These are phyloP conservation scores for Nycticebus coucang DNA, from an alignment of 2,113 vertebrate genomes.

Conservation along the genomic window DNA sequence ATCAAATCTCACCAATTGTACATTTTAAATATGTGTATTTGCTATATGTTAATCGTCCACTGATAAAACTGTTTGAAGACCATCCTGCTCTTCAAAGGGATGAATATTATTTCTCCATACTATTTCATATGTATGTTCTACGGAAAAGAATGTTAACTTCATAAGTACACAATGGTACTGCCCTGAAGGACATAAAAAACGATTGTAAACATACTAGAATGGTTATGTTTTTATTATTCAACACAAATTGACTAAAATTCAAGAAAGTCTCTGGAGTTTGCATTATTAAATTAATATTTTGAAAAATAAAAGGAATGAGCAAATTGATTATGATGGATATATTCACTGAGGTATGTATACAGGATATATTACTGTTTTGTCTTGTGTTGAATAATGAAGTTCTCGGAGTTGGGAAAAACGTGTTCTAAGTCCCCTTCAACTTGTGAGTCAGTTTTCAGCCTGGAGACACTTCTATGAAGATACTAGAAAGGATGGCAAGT, in stretches of 20 bases:
- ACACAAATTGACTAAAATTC: not conserved
- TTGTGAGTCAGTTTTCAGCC: conserved; percentile 16
- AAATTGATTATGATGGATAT: not conserved
- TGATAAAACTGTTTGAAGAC: not conserved
- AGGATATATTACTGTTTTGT: conserved; percentile 31
- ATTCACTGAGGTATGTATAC: conserved; percentile 20
- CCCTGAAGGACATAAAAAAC: not conserved
- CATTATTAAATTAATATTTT: not conserved
- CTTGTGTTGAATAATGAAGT: conserved; percentile 39
- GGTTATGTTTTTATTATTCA: not conserved
- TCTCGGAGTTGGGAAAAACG: not conserved
- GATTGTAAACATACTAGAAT: not conserved
- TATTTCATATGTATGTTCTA: not conserved
- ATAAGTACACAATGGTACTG: not conserved
- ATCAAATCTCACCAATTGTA: not conserved
- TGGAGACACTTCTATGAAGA: conserved; percentile 49
- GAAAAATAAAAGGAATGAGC: not conserved
- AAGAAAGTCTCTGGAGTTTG: not conserved
- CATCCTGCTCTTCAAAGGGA: not conserved
- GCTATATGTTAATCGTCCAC: not conserved
- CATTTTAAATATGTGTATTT: not conserved
- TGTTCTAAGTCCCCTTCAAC: not conserved
- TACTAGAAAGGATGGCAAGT: conserved; percentile 65
- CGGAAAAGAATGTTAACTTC: not conserved
- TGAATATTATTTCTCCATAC: not conserved